These are phyloP conservation scores for Liasis olivaceus DNA, from an alignment of 2,797 vertebrate species.

Conservation along the genomic window DNA sequence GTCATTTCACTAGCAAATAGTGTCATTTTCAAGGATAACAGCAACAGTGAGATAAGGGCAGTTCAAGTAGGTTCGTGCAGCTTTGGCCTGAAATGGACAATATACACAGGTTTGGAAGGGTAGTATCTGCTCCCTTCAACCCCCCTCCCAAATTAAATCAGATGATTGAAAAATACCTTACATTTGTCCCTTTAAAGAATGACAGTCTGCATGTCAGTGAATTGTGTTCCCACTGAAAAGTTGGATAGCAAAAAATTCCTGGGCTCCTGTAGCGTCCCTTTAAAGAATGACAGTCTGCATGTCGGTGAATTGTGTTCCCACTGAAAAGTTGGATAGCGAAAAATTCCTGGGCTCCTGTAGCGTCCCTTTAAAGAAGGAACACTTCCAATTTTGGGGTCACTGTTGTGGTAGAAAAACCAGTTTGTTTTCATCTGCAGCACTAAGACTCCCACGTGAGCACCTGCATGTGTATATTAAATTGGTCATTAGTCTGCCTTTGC, in stretches of 20 bases:
- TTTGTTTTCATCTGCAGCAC: background rate
- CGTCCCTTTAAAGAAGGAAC: background rate
- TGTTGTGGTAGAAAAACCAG: background rate
- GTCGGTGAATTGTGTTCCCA: background rate
- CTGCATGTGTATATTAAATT: background rate
- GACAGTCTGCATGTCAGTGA: background rate
- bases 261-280: background rate
- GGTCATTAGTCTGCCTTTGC: background rate
- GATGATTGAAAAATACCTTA: background rate
- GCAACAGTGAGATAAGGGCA: background rate
- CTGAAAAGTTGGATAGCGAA: background rate
- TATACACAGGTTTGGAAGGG: too few species aligned
- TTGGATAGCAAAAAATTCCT: background rate
- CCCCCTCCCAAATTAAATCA: too few species aligned
- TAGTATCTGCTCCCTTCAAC: background rate
- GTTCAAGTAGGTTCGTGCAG: background rate
- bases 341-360: background rate
- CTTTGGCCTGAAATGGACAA: too few species aligned
- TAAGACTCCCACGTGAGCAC: background rate
- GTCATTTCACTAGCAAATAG: background rate
- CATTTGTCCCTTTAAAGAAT: background rate
- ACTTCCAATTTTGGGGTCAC: background rate
- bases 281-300: background rate
- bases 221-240: background rate
- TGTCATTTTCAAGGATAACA: background rate